Base-by-base conservation (phyloP, 2,797 vertebrate genomes). In the Sebastolobus altivelis region DNA sequence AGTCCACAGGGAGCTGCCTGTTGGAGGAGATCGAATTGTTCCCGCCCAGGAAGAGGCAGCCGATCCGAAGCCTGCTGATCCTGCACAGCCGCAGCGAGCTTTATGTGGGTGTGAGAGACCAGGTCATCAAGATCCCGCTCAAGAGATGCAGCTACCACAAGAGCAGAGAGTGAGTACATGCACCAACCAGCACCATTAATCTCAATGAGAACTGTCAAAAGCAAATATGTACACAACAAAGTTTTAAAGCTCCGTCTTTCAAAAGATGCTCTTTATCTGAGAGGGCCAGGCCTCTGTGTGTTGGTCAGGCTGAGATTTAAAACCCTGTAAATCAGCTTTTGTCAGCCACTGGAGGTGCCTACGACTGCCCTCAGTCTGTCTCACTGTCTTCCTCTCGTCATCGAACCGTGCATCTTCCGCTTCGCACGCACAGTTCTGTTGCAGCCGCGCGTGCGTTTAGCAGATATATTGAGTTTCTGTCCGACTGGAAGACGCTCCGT, bases 1-100 rank as follows among this genome's bases (percentile, higher is more conserved):
- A 95, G 89, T 96, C 95, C 72, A 95, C 93, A 14, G 95, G 96
- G 89, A 97, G 97, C 94, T 99, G 98, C 84, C 91, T 99, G 85
- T 95, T 99, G 25, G 98, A 99, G 80, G 98, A 99, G 92, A 97
- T 99, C 6, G 97, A 99, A 85, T 90, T 99, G 80, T 96, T 98
- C 86, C 96, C 97, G 0, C 94, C 94, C 81, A 95, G 94, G 87
- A 96, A 94, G 87, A 90, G 91, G 74, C 97, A 98, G 85, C 96
- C 96, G 37, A 95, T 99, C 89, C 94, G 96, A 80, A 99, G 97
- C 88, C 95, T 99, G 88, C 96, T 97, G 88, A 98, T 99, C 85
- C 94, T 98, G 75, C 98, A 99, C 93, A 99, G 98, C 87, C 97
- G 96, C 87, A 98, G 98, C 18, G 95, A 97, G 91, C 97, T 99